Conservation (phyloP, 2,113 vertebrate genomes). For the Nycticebus coucang region DNA sequence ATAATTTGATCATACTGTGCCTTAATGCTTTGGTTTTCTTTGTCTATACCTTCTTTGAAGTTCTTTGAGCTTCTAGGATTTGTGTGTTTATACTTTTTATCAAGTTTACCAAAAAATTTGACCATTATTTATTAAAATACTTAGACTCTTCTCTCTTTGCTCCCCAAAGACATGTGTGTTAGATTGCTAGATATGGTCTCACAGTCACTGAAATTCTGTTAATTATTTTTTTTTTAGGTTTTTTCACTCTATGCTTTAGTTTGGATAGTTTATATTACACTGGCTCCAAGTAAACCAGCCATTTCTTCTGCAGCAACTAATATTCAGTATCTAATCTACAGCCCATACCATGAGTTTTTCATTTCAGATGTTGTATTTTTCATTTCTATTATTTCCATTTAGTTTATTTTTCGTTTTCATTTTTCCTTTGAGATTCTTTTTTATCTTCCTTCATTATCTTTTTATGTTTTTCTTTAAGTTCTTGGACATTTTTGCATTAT, state of each 20-base stretch:
- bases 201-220: background rate
- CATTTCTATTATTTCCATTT: background rate
- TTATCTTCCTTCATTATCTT: background rate
- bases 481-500: background rate
- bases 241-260: background rate
- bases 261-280: fast-evolving
- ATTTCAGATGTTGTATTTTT: background rate
- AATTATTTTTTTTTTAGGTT: too few relatives aligned
- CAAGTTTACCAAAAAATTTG: background rate
- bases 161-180: background rate
- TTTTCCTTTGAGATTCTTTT: background rate
- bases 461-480: background rate
- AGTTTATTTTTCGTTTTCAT: background rate
- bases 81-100: background rate
- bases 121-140: background rate
- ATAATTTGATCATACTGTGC: background rate
- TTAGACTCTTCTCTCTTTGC: background rate
- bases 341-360: background rate
- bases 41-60: background rate
- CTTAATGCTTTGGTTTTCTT: background rate
- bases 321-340: background rate
- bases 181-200: background rate
- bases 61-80: background rate
- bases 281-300: background rate
- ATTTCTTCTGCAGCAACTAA: background rate